phyloP scores from a whole-genome alignment of 2,113 vertebrate genomes.

The Solea solea region DNA sequence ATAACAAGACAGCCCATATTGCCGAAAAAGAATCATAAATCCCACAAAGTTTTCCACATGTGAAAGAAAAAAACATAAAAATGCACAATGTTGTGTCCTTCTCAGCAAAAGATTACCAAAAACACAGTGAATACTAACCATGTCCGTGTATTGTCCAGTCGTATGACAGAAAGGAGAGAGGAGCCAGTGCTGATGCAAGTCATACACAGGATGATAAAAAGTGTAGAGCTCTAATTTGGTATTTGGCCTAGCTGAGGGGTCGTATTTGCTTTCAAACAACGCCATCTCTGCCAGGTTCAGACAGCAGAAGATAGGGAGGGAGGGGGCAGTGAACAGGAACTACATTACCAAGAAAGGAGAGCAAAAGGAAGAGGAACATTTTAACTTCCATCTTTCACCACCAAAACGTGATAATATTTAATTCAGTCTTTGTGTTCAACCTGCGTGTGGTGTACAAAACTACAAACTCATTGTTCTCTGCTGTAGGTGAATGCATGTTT shows the following conservation, averaged over 20 bases:
- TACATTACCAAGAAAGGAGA: slow-evolving; percentile 52
- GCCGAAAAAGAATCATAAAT: slow-evolving; percentile 12
- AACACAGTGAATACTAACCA: slow-evolving; percentile 81
- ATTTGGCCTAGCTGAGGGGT: slow-evolving; percentile 72
- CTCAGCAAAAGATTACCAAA: slow-evolving; percentile 19
- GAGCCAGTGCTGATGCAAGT: slow-evolving; percentile 63
- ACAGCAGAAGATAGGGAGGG: slow-evolving; percentile 26
- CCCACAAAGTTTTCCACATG: slow-evolving; percentile 17
- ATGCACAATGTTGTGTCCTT: background rate
- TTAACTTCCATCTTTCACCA: background rate
- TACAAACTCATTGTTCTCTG: too few relatives aligned
- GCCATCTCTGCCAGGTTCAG: slow-evolving; percentile 73
- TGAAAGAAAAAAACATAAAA: slow-evolving; percentile 2
- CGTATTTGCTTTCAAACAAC: slow-evolving; percentile 78
- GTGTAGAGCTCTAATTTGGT: slow-evolving; percentile 87
- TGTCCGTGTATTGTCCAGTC: slow-evolving; percentile 65
- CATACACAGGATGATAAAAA: slow-evolving; percentile 79
- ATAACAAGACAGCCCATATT: slow-evolving; percentile 4
- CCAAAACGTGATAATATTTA: too few relatives aligned
- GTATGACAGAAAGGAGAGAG: slow-evolving; percentile 72
- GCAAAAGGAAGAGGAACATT: background rate
- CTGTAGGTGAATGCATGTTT: too few relatives aligned
- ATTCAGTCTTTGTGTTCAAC: background rate
- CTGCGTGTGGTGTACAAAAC: too few relatives aligned
- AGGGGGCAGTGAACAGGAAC: slow-evolving; percentile 45